phyloP scores from a whole-genome alignment of 2,888 invertebrate genomes.

The Drosophila stalkeri region DNA sequence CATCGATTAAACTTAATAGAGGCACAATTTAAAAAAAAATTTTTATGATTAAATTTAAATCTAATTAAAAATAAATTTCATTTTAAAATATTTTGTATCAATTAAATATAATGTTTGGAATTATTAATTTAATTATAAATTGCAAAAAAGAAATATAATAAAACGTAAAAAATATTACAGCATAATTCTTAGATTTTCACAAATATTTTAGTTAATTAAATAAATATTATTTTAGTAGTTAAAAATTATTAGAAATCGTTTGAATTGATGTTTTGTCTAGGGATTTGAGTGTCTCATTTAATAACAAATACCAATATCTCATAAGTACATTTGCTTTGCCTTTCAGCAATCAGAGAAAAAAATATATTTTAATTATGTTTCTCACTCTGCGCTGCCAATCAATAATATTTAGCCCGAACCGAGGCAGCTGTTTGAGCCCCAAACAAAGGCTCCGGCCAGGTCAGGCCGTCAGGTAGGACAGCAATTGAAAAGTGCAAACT shows the following conservation, averaged over 20 bases:
- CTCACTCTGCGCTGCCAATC: slow-evolving; percentile 40
- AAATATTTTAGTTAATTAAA: neutral
- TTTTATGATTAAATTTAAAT: too few species aligned
- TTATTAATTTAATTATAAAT: too few species aligned
- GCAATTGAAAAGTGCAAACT: slow-evolving; percentile 56
- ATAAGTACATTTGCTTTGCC: slow-evolving; percentile 54
- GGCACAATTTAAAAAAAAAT: too few species aligned
- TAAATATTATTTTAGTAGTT: neutral
- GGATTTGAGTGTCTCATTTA: slow-evolving; percentile 9
- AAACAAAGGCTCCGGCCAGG: slow-evolving; percentile 37
- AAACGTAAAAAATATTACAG: too few species aligned
- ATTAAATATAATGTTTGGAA: too few species aligned
- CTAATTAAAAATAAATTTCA: too few species aligned
- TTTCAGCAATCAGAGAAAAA: slow-evolving; percentile 62
- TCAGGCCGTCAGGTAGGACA: slow-evolving; percentile 22
- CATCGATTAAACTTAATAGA: too few species aligned
- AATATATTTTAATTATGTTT: slow-evolving; percentile 70
- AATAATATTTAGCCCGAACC: slow-evolving; percentile 51
- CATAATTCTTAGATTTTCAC: too few species aligned
- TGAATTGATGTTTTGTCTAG: slow-evolving; percentile 9
- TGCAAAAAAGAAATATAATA: too few species aligned
- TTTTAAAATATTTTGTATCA: too few species aligned
- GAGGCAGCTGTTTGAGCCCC: slow-evolving; percentile 65
- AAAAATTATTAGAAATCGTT: neutral
- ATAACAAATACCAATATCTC: neutral